Percentiles rank a stretch among this genome's conserved stretches.
These are phyloP conservation scores for Struthio camelus DNA, from an alignment of 2,113 vertebrate species.

Conservation along the genomic window DNA sequence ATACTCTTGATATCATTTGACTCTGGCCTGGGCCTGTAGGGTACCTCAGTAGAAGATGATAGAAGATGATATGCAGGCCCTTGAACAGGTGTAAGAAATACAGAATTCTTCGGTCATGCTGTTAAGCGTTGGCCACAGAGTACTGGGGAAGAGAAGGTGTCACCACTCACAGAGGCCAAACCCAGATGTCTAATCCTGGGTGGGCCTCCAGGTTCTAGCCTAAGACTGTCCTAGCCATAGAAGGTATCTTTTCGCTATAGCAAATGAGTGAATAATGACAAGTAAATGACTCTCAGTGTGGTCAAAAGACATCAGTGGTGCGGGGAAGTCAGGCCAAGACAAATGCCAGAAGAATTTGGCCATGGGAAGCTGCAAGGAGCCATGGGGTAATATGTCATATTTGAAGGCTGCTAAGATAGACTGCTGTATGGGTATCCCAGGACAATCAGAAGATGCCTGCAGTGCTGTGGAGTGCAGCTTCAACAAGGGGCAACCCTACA, in stretches of 20 bases:
- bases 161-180: not conserved
- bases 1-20: not conserved
- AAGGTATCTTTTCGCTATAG: not conserved
- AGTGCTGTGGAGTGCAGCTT: not conserved
- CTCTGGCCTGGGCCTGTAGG: not conserved
- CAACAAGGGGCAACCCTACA: not conserved
- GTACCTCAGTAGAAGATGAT: not conserved
- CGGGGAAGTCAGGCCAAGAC: not conserved
- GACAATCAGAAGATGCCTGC: not conserved
- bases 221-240: not conserved
- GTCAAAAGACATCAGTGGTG: not conserved
- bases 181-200: not conserved
- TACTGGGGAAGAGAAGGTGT: not conserved
- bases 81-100: not conserved
- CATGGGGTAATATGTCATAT: not conserved
- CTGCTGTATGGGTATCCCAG: not conserved
- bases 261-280: accelerated
- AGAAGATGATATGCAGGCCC: not conserved
- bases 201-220: not conserved
- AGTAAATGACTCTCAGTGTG: not conserved
- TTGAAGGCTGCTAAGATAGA: not conserved
- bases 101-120: not conserved
- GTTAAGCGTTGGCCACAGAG: not conserved
- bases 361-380: not conserved
- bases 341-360: not conserved